phyloP scores from a whole-genome alignment of 2,888 invertebrate genomes.

The Fragum whitleyi region DNA sequence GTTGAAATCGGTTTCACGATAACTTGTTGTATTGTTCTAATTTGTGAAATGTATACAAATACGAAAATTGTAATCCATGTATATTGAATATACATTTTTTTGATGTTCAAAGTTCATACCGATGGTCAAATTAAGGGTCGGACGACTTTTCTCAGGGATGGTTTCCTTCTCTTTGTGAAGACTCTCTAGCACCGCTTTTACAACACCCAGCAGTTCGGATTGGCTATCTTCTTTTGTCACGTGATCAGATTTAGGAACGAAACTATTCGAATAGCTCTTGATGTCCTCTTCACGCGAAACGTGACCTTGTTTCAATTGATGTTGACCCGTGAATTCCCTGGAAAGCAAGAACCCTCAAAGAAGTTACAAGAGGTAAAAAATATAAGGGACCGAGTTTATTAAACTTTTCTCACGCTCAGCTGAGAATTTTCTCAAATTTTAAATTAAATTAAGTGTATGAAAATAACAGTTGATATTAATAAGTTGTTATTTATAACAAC shows the following conservation, averaged over 20 bases:
- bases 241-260: background rate
- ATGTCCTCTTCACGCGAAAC: background rate
- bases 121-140: background rate
- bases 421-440: no score
- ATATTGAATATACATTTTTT: no score
- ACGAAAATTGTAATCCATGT: no score
- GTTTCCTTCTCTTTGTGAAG: background rate
- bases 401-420: no score
- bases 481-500: no score
- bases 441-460: no score
- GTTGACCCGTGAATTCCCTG: background rate
- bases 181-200: background rate
- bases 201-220: background rate
- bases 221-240: background rate
- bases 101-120: background rate
- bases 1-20: no score
- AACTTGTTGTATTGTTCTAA: no score
- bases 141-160: background rate
- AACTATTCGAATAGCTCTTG: background rate
- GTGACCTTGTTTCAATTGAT: background rate
- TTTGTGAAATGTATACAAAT: no score
- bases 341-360: background rate
- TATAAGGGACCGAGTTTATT: no score
- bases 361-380: no score
- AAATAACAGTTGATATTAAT: no score